phyloP scores from a whole-genome alignment of 1,140 invertebrate genomes.

The Drosophila pandora region DNA sequence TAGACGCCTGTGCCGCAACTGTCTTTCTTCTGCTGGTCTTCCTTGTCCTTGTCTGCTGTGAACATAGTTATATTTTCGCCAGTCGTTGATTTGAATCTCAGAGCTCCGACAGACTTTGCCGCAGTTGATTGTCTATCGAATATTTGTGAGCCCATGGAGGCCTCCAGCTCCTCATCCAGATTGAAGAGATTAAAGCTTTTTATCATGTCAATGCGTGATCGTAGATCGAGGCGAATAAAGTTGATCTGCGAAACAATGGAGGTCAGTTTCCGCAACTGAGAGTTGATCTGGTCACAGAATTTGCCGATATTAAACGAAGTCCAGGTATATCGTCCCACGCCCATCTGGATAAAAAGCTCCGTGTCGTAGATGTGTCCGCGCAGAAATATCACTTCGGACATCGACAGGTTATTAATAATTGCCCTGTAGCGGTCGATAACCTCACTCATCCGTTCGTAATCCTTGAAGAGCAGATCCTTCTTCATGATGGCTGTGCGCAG shows the following conservation, averaged over 20 bases:
- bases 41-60: conserved; percentile 28
- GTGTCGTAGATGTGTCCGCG: conserved; percentile 89
- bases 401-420: conserved; percentile 86
- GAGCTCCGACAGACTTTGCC: not conserved
- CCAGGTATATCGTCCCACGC: conserved; percentile 92
- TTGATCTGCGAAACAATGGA: conserved; percentile 89
- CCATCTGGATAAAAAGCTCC: conserved; percentile 91
- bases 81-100: conserved; percentile 30
- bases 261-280: conserved; percentile 86
- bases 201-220: conserved; percentile 86
- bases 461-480: conserved; percentile 86
- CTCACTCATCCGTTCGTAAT: conserved; percentile 86
- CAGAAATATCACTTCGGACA: conserved; percentile 88
- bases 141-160: not conserved
- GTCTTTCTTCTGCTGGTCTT: conserved; percentile 27
- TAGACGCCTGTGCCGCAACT: conserved; percentile 62
- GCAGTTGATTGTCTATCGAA: not conserved
- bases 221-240: conserved; percentile 90
- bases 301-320: conserved; percentile 91
- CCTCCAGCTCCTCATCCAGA: conserved; percentile 61
- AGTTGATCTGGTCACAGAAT: conserved; percentile 86
- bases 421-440: conserved; percentile 87
- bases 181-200: conserved; percentile 86
- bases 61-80: conserved; percentile 45
- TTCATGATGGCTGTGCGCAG: conserved; percentile 81